phyloP scores from a whole-genome alignment of 2,797 vertebrate genomes.

The Alca torda region DNA sequence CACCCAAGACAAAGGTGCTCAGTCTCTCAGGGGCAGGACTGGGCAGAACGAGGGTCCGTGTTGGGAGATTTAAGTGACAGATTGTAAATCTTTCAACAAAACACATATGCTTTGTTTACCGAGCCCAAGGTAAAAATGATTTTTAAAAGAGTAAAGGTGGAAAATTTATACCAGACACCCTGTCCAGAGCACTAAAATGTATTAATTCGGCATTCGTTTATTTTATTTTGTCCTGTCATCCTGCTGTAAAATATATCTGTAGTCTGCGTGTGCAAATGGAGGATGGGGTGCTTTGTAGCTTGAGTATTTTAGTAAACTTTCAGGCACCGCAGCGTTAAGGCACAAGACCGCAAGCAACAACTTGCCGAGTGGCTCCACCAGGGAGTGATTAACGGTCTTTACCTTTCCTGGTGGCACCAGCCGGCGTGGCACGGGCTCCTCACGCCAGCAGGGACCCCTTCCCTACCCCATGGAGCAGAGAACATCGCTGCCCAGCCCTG shows the following conservation, averaged over 20 bases:
- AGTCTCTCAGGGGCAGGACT: neutral
- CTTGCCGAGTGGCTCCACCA: neutral
- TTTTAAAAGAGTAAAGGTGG: neutral
- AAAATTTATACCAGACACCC: neutral
- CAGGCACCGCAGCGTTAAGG: neutral
- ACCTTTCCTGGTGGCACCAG: neutral
- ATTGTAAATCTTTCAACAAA: neutral
- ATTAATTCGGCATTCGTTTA: neutral
- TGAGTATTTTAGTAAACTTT: neutral
- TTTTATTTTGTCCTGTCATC: neutral
- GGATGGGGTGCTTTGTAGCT: neutral
- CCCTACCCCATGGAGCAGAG: neutral
- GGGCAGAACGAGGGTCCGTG: neutral
- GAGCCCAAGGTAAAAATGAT: neutral
- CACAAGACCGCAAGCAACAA: neutral
- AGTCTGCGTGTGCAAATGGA: neutral
- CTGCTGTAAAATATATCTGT: neutral
- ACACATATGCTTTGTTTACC: neutral
- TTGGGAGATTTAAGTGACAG: neutral
- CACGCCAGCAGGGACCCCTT: neutral
- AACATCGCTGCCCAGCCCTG: rapidly evolving
- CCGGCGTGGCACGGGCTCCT: neutral
- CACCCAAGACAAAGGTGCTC: neutral
- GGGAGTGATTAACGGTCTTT: neutral
- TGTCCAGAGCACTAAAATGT: neutral